Evolutionary conservation across 2,888 invertebrate species (phyloP).

Genomic region (Stenurella melanura): DNA sequence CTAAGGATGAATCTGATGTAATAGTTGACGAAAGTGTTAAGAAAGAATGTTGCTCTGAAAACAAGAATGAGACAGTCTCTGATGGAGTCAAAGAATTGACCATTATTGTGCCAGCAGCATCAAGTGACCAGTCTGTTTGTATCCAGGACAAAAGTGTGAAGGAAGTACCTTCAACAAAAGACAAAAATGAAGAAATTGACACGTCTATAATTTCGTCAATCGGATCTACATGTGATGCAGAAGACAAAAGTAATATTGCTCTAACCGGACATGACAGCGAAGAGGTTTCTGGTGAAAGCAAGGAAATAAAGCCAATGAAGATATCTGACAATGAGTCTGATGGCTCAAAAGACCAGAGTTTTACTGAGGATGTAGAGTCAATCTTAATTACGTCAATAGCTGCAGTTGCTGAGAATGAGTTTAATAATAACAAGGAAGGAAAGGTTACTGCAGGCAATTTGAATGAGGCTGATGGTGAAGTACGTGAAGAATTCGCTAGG

Average conservation of each 20-base stretch:
- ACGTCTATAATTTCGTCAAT: background rate
- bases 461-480: no score
- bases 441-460: background rate
- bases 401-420: no score
- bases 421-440: background rate
- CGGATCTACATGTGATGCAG: background rate
- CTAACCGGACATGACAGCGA: background rate
- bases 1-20: background rate
- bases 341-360: background rate
- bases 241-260: background rate
- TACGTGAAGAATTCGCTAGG: no score
- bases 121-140: no score
- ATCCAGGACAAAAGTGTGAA: background rate
- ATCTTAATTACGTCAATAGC: no score
- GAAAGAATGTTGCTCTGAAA: background rate
- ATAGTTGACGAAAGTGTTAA: no score
- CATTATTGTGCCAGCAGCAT: conserved; percentile 21
- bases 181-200: background rate
- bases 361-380: no score
- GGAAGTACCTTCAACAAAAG: background rate
- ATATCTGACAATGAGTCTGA: background rate
- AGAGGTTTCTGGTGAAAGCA: background rate
- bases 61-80: conserved; percentile 5
- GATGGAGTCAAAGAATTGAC: conserved; percentile 34
- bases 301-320: background rate